Percentiles rank a stretch among this genome's conserved stretches.
phyloP scores from a whole-genome alignment of 2,113 vertebrate genomes.

The Xenopus tropicalis region DNA sequence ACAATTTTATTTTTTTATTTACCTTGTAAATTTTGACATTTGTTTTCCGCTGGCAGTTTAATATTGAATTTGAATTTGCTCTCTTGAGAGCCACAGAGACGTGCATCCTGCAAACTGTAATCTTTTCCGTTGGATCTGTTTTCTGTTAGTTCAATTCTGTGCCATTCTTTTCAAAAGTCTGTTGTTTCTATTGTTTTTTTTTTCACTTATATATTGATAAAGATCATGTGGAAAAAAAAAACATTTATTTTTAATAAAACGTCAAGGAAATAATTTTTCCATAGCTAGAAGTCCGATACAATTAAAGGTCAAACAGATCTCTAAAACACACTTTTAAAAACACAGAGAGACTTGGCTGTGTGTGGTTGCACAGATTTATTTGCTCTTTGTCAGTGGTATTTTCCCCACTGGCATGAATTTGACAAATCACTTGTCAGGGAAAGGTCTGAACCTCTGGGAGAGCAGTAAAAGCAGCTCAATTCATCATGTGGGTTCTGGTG shows the following conservation, averaged over 20 bases:
- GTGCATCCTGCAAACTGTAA: neutral
- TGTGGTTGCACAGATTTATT: slow-evolving; percentile 23
- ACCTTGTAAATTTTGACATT: no score
- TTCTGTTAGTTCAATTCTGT: no score
- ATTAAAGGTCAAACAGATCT: slow-evolving; percentile 44
- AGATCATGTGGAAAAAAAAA: no score
- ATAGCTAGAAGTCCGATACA: slow-evolving; percentile 30
- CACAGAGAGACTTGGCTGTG: slow-evolving; percentile 19
- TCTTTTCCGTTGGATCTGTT: no score
- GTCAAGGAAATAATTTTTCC: slow-evolving; percentile 28
- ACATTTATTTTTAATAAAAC: slow-evolving; percentile 30
- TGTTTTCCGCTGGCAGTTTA: no score
- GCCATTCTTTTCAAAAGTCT: no score
- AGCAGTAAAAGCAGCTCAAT: slow-evolving; percentile 25
- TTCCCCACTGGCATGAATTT: slow-evolving; percentile 22
- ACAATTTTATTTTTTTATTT: no score
- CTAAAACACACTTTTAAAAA: slow-evolving; percentile 31
- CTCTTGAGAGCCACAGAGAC: neutral
- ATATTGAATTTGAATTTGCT: no score
- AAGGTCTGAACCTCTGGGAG: slow-evolving; percentile 42
- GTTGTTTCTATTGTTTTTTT: no score
- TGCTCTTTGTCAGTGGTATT: slow-evolving; percentile 26
- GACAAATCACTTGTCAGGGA: slow-evolving; percentile 42
- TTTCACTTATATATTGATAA: no score
- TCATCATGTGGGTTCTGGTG: slow-evolving; percentile 31